Base-by-base conservation (phyloP, 2,797 vertebrate species). In the Aeoliscus strigatus region DNA sequence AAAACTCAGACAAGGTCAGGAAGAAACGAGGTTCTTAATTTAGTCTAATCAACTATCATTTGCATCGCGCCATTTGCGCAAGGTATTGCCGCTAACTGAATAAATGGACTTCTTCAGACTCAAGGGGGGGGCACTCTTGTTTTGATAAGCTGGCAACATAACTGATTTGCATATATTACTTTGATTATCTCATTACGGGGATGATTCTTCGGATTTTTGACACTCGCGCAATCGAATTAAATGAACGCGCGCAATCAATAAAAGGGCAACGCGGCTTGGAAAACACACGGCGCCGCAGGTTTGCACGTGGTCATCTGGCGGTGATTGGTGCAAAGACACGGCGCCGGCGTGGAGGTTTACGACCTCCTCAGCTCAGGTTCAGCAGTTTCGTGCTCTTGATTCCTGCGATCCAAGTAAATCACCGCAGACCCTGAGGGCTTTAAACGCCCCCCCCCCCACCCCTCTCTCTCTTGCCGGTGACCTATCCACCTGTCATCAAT, bases 31-130 rank as follows among this genome's bases (percentile, higher is more conserved):
- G 87, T 94, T 93, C 93, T 97, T 96, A 95, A 97, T 98, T 98
- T 96, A 91, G 93, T 96, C 93, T 97, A 99, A 99, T 99, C 96
- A 99, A 97, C 94, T 94, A 92, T 94, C 93, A 99, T 99, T 99
- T 99, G 95, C 96, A 99, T 98, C 91, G 91, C 87, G 79, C 91
- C 94, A 94, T 96, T 93, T 93, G 92, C 90, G 93, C 90, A 92
- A 90, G 92, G 94, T 98, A 94, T 96, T 94, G 96, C 93, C 92
- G 92, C 96, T 97, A 97, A 97, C 93, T 96, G 93, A 98, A 97
- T 98, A 98, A 97, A 96, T 94, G 94, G 95, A 98, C 95, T 96
- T 96, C 93, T 89, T 88, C 93, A 94, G 91, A 94, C 93, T 96
- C 84, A 75, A 87, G 95, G 93, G 93, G n/a, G 94, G 92, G 92